Evolutionary conservation across 2,797 vertebrate species (phyloP), one percentile per base, ranked within the genome.

Genomic region (Falco biarmicus): DNA sequence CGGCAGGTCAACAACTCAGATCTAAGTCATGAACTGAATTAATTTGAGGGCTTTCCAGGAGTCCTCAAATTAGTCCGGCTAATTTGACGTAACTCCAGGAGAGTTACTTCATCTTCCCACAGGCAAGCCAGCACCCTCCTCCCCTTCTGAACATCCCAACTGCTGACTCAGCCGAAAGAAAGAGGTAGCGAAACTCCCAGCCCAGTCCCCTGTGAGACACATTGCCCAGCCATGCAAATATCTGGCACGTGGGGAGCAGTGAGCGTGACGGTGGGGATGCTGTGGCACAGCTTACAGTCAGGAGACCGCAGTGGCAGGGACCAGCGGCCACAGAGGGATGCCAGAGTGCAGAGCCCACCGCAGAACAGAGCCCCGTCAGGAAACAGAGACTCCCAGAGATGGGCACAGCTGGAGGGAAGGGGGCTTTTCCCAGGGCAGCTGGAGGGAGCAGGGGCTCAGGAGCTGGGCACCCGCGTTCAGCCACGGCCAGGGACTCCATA

Each of bases 181-280:
- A 83, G 78, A 89, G 89, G 84, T 8, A 97, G 84, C 1, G 78
- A 93, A 96, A 96, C 81, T 73, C 64, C 26, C 88, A 54, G 56
- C 48, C 18, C 20, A 25, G 74, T 80, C 71, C 69, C 88, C 78
- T 39, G 81, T 0, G 81, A 66, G 54, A 89, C 59, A 50, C 70
- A 16, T 3, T 11, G 8, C 39, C 60, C 87, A 21, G 34, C 32
- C 86, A 94, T 90, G 93, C 93, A 95, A 94, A 96, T 57, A 75
- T 7, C 28, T 0, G 0, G 69, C 63, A 25, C 0, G 4, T 0
- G 16, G 66, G 37, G 73, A 89, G 89, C 90, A 89, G 77, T 0
- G 1, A 84, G 80, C 5, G 2, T 86, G 91, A 86, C 18, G 0
- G 71, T 1, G 2, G 43, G 29, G 85, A 61, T 0, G 1, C 51